Evolutionary conservation across 2,113 vertebrate species (phyloP).

Genomic region (Coregonus clupeaformis): DNA sequence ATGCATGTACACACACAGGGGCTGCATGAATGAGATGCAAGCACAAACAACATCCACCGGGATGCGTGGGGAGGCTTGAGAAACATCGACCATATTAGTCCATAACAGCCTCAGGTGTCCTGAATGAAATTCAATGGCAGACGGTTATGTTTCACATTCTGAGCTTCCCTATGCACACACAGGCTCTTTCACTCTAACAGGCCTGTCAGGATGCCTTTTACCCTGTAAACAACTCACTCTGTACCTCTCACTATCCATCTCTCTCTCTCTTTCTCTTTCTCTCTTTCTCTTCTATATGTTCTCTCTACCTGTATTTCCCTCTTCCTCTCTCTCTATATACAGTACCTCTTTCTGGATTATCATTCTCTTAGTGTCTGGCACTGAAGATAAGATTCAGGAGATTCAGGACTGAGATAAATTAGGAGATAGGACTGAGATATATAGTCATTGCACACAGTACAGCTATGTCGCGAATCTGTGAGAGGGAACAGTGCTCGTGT

Average conservation of each 20-base stretch:
- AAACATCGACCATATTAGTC: too few relatives aligned
- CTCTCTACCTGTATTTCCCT: constrained; percentile 4
- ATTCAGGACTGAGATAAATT: constrained; percentile 29
- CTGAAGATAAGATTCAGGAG: constrained; percentile 45
- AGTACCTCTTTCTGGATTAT: not conserved
- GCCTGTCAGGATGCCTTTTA: not conserved
- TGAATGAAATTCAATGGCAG: not conserved
- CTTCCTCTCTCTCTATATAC: not conserved
- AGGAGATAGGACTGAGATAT: constrained; percentile 38
- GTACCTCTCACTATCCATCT: not conserved
- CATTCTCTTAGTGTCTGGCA: constrained; percentile 45
- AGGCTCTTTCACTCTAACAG: not conserved
- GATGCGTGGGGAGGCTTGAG: too few relatives aligned
- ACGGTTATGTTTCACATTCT: not conserved
- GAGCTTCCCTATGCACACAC: not conserved
- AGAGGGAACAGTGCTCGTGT: too few relatives aligned
- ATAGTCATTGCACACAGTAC: not conserved
- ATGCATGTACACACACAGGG: not conserved
- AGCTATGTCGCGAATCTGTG: too few relatives aligned
- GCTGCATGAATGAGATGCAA: not conserved
- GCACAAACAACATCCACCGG: not conserved
- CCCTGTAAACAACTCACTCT: not conserved
- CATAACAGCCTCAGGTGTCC: not conserved
- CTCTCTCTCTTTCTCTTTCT: not conserved
- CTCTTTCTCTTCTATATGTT: constrained; percentile 5